Evolutionary conservation across 2,888 invertebrate genomes (phyloP).

Genomic region (Acrobasis consociella): DNA sequence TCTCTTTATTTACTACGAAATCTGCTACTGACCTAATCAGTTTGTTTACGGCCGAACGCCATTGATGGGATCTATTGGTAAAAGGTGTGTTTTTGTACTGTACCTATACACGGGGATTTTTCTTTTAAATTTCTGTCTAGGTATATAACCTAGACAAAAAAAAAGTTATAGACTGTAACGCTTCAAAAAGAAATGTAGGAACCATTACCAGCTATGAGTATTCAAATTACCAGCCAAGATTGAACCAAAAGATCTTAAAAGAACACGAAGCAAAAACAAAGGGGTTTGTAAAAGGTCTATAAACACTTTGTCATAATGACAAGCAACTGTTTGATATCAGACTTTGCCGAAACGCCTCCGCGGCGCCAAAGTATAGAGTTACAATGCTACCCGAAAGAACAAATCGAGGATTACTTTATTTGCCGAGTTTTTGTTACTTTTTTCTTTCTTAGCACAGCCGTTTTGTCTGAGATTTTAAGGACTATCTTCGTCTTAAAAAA

Average conservation of each 20-base stretch:
- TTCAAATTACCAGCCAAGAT: not conserved
- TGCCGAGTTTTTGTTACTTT: constrained; percentile 56
- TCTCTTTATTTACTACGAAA: constrained; percentile 65
- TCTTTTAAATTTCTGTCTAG: no score
- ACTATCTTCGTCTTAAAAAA: no score
- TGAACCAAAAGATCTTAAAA: not conserved
- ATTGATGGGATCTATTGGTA: constrained; percentile 23
- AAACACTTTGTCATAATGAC: constrained; percentile 63
- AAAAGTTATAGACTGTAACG: no score
- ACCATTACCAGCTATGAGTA: no score
- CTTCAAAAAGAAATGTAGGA: no score
- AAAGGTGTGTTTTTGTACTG: constrained; percentile 9
- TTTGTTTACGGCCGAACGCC: constrained; percentile 39
- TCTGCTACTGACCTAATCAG: constrained; percentile 56
- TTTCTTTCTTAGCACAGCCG: constrained; percentile 41
- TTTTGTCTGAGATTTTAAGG: no score
- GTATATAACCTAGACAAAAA: no score
- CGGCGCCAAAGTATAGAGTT: constrained; percentile 67
- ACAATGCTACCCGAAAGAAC: constrained; percentile 54
- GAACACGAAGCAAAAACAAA: constrained; percentile 4
- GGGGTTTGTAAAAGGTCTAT: constrained; percentile 40
- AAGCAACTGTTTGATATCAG: constrained; percentile 55
- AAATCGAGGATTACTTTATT: constrained; percentile 68
- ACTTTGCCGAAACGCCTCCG: constrained; percentile 47
- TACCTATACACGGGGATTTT: not conserved